Evolutionary conservation across 1,140 invertebrate genomes (phyloP).

Genomic region (Drosophila fuyamai): DNA sequence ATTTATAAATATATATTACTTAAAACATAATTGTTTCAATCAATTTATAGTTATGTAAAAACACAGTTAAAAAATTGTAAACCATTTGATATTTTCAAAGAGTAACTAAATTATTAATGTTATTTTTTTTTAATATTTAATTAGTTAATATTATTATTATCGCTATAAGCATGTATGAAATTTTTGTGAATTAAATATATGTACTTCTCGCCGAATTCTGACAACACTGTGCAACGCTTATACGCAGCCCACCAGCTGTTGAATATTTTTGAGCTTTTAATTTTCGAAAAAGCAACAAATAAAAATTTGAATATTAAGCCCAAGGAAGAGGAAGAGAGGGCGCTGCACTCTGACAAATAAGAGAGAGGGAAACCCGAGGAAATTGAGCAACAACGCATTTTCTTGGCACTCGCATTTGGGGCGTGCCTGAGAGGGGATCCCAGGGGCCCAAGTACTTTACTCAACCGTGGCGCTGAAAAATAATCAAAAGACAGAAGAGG

Average conservation of each 20-base stretch:
- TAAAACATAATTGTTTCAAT: too few relatives aligned
- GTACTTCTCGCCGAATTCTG: not conserved
- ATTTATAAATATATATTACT: too few relatives aligned
- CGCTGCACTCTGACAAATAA: conserved; percentile 61
- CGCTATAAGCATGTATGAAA: too few relatives aligned
- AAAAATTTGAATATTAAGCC: conserved; percentile 74
- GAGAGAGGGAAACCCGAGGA: conserved; percentile 10
- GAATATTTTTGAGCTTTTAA: conserved; percentile 71
- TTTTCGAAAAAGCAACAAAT: conserved; percentile 64
- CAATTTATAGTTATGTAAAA: too few relatives aligned
- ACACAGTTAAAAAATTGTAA: too few relatives aligned
- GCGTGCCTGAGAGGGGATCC: conserved; percentile 42
- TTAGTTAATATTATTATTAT: too few relatives aligned
- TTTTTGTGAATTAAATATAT: too few relatives aligned
- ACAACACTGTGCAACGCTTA: conserved; percentile 26
- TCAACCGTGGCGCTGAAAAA: conserved; percentile 43
- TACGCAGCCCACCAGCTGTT: conserved; percentile 53
- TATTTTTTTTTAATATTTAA: too few relatives aligned
- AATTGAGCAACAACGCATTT: conserved; percentile 81
- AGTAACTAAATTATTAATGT: too few relatives aligned
- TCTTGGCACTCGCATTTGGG: conserved; percentile 80
- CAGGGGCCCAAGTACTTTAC: conserved; percentile 20
- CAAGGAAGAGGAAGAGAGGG: conserved; percentile 27
- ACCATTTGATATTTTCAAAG: too few relatives aligned
- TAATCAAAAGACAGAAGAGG: conserved; percentile 14